A percentile compares a stretch with the other conserved stretches of the same genome.
phyloP scores from a whole-genome alignment of 2,888 invertebrate species.

The Sarcophaga caerulescens region DNA sequence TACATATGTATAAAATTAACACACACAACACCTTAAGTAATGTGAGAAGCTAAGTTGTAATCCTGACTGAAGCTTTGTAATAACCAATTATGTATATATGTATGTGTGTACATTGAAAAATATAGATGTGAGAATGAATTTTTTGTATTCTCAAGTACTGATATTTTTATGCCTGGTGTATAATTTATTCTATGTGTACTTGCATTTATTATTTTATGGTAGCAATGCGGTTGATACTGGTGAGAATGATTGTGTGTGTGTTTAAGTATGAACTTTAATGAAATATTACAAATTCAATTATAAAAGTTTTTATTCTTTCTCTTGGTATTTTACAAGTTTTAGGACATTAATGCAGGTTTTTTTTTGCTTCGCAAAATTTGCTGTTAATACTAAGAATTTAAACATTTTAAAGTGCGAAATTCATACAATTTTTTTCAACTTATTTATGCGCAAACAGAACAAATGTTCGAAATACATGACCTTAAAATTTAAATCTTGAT shows the following conservation, averaged over 20 bases:
- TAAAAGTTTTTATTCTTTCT: constrained; percentile 21
- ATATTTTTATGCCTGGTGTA: background rate
- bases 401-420: background rate
- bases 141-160: too few species aligned
- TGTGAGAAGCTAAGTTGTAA: too few species aligned
- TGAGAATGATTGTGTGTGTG: constrained; percentile 7
- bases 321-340: constrained; percentile 11
- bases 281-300: constrained; percentile 55
- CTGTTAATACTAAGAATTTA: constrained; percentile 8
- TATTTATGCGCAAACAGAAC: background rate
- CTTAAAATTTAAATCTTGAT: constrained; percentile 16
- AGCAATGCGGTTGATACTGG: constrained; percentile 2
- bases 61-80: too few species aligned
- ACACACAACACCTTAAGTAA: too few species aligned
- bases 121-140: too few species aligned
- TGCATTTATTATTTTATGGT: constrained; percentile 35
- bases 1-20: too few species aligned
- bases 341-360: constrained; percentile 23
- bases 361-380: background rate
- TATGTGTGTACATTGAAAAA: too few species aligned
- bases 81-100: too few species aligned
- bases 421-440: background rate
- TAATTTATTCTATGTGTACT: background rate
- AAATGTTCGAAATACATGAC: background rate
- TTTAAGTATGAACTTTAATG: constrained; percentile 41